Conservation (phyloP, 2,888 invertebrate species). For the Leptogaster cylindrica region DNA sequence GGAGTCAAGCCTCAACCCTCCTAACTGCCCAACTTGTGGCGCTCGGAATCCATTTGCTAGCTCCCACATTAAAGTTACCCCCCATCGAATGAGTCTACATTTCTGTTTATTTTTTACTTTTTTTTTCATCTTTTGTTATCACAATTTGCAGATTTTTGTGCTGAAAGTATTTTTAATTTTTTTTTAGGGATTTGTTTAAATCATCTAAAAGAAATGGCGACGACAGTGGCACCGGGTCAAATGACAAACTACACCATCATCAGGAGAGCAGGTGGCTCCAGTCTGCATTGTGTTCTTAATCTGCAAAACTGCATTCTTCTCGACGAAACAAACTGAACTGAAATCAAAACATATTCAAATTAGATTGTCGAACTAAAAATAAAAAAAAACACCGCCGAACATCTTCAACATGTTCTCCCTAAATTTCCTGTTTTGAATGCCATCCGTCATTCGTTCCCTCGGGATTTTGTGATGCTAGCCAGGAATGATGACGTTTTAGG, state of each 20-base stretch:
- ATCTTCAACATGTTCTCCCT: no score
- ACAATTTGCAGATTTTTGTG: slow-evolving; percentile 28
- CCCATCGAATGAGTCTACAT: no score
- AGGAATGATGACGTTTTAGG: not conserved
- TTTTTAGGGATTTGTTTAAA: not conserved
- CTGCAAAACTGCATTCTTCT: no score
- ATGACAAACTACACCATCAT: not conserved
- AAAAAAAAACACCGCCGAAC: no score
- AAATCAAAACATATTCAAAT: no score
- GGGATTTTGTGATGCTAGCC: not conserved
- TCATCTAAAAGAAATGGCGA: not conserved
- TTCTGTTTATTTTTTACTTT: no score
- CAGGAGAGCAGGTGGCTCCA: not conserved
- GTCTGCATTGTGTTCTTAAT: not conserved
- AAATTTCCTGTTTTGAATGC: no score
- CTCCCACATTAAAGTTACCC: slow-evolving; percentile 23
- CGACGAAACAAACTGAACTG: no score
- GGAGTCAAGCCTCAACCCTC: not conserved
- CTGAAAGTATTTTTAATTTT: not conserved
- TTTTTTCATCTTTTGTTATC: no score
- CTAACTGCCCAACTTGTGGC: not conserved
- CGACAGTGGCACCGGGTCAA: not conserved
- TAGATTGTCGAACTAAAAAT: no score
- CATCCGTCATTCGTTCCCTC: not conserved
- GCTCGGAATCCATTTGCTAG: slow-evolving; percentile 1